A percentile compares a stretch with the other conserved stretches of the same genome.
These are phyloP conservation scores for Scaptomyza polygonia DNA, from an alignment of 2,888 invertebrate species.

Conservation along the genomic window DNA sequence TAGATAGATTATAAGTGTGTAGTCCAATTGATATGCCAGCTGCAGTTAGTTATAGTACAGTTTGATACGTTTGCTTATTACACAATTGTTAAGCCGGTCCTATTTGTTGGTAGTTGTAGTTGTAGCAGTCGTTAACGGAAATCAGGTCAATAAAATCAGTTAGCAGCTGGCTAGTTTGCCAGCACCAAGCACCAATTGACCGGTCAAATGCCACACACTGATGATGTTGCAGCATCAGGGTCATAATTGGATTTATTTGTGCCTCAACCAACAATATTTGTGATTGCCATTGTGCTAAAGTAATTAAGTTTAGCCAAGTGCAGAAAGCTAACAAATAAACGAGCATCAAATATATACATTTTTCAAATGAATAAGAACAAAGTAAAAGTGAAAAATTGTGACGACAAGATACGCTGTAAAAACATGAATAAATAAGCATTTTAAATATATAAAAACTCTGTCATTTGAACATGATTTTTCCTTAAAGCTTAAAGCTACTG, in stretches of 20 bases:
- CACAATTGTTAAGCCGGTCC: background rate
- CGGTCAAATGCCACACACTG: conserved; percentile 22
- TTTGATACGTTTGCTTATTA: conserved; percentile 7
- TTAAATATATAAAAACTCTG: no score
- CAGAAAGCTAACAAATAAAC: conserved; percentile 3
- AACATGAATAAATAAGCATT: no score
- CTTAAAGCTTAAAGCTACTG: no score
- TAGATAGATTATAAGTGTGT: background rate
- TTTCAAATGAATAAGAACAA: background rate
- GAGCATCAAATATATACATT: background rate
- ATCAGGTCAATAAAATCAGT: conserved; percentile 45
- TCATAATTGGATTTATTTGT: conserved; percentile 56
- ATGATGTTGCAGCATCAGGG: conserved; percentile 16
- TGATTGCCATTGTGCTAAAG: conserved; percentile 23
- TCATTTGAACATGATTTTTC: no score
- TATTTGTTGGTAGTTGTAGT: background rate
- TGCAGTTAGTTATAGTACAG: conserved; percentile 22
- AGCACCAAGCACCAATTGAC: conserved; percentile 22
- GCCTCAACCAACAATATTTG: conserved; percentile 12
- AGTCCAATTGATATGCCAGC: conserved; percentile 21
- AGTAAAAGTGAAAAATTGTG: background rate
- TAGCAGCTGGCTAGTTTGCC: conserved; percentile 25
- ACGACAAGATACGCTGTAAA: background rate
- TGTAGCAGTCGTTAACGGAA: conserved; percentile 24
- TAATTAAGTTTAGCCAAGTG: conserved; percentile 44